Percentiles rank a stretch among this genome's conserved stretches.
Conservation (phyloP, 2,888 invertebrate species). For the Oscheius sp. region DNA sequence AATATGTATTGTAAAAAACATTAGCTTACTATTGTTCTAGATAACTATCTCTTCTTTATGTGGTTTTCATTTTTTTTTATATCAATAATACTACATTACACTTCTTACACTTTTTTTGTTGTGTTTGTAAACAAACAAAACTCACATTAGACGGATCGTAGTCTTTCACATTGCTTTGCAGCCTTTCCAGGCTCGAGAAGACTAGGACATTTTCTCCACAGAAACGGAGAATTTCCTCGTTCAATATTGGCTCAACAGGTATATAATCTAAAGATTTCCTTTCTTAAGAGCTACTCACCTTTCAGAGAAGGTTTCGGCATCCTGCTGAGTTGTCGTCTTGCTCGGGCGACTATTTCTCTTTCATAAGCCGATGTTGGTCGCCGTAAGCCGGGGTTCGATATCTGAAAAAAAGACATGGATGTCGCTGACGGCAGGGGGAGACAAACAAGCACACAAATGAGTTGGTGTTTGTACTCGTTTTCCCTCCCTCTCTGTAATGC, state of each 20-base stretch:
- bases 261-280: too few relatives aligned
- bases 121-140: not conserved
- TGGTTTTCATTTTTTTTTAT: too few relatives aligned
- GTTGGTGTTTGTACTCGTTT: not conserved
- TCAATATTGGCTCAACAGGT: conserved; percentile 39
- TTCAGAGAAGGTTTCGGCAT: conserved; percentile 39
- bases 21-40: too few relatives aligned
- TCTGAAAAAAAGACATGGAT: conserved; percentile 36
- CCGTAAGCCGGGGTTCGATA: conserved; percentile 59
- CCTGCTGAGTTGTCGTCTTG: conserved; percentile 37
- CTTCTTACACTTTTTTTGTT: not conserved
- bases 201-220: conserved; percentile 64
- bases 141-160: conserved; percentile 32
- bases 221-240: conserved; percentile 63
- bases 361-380: conserved; percentile 64
- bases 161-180: conserved; percentile 37
- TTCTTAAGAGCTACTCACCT: conserved; percentile 18
- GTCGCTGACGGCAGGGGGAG: not conserved
- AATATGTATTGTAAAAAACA: too few relatives aligned
- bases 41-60: too few relatives aligned
- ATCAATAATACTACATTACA: too few relatives aligned
- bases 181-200: conserved; percentile 55
- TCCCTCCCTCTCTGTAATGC: not conserved
- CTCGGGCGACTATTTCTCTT: conserved; percentile 40
- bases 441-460: not conserved